Conservation (phyloP, 2,888 invertebrate species). For the Hermaeophaga mercurialis region DNA sequence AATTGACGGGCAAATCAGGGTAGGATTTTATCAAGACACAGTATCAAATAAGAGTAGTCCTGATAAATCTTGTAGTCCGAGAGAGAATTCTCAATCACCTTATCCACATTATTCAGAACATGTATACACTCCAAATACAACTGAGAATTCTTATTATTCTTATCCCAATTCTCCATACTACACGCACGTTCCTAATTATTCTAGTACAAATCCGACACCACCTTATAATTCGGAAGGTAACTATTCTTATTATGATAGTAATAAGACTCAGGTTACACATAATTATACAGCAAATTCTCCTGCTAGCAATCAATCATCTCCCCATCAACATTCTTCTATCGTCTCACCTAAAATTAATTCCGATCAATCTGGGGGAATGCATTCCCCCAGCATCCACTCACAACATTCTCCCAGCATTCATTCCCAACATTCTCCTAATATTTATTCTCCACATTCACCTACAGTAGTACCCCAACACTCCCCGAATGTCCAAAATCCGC, state of each 20-base stretch:
- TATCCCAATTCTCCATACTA: conserved; percentile 53
- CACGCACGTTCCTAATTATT: conserved; percentile 51
- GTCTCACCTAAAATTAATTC: conserved; percentile 38
- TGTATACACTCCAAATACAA: conserved; percentile 63
- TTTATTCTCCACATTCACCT: conserved; percentile 34
- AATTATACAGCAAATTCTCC: conserved; percentile 55
- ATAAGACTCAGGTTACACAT: conserved; percentile 58
- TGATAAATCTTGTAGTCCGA: conserved; percentile 82
- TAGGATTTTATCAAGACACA: conserved; percentile 88
- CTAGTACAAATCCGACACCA: conserved; percentile 60
- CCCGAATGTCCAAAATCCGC: conserved; percentile 27
- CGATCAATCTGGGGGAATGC: conserved; percentile 38
- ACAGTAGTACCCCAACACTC: conserved; percentile 31
- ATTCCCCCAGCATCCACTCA: conserved; percentile 35
- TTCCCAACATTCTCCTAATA: conserved; percentile 28
- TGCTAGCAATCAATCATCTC: conserved; percentile 46
- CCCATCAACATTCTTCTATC: conserved; percentile 36
- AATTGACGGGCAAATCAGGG: conserved; percentile 82
- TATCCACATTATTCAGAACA: conserved; percentile 64
- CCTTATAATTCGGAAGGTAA: conserved; percentile 50
- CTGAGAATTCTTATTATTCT: conserved; percentile 50
- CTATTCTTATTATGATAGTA: conserved; percentile 64
- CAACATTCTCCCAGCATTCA: conserved; percentile 31
- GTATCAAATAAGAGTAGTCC: conserved; percentile 84
- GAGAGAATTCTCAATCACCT: conserved; percentile 70